Evolutionary conservation across 2,888 invertebrate genomes (phyloP).

Genomic region (Leucozona laternaria): DNA sequence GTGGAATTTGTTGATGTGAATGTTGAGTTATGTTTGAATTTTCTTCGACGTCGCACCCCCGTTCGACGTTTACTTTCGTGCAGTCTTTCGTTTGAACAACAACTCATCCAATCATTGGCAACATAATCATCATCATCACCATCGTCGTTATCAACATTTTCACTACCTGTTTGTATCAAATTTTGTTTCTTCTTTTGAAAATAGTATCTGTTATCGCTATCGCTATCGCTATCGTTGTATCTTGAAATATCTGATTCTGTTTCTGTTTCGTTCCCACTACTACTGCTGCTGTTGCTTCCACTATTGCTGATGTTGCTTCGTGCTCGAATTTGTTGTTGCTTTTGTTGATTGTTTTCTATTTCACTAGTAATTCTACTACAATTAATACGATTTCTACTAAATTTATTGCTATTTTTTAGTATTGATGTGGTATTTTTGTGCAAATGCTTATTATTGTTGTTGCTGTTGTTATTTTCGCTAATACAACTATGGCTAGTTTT

Average conservation of each 20-base stretch:
- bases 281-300: constrained; percentile 14
- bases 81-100: constrained; percentile 80
- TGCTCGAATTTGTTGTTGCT: constrained; percentile 72
- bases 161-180: neutral
- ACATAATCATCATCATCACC: neutral
- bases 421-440: constrained; percentile 63
- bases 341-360: constrained; percentile 76
- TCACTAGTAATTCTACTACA: constrained; percentile 58
- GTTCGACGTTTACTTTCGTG: constrained; percentile 81
- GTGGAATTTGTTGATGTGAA: constrained; percentile 28
- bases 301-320: constrained; percentile 76
- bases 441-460: constrained; percentile 68
- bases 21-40: constrained; percentile 71
- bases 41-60: constrained; percentile 79
- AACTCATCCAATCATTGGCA: constrained; percentile 51
- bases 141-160: neutral
- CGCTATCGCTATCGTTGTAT: constrained; percentile 65
- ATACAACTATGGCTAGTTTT: constrained; percentile 70
- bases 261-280: neutral
- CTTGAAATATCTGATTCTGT: constrained; percentile 31
- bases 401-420: constrained; percentile 70
- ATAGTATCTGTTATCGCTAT: constrained; percentile 47
- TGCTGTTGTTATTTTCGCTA: constrained; percentile 57
- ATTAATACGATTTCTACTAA: constrained; percentile 63
- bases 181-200: constrained; percentile 26